Evolutionary conservation across 2,797 vertebrate species (phyloP).

Genomic region (Antrozous pallidus): DNA sequence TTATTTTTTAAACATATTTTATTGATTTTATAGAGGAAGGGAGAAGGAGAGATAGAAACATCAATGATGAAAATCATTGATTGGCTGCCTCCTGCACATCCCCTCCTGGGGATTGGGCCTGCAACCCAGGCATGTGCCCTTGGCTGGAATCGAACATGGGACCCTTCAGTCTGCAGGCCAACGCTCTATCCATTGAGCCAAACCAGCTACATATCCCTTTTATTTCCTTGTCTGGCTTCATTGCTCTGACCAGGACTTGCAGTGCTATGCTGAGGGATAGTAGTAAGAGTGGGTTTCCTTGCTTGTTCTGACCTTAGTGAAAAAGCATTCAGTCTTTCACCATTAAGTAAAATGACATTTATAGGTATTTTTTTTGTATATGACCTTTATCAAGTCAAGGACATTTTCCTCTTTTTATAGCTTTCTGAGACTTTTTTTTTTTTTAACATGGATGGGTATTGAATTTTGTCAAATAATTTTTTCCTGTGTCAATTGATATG

Average conservation of each 20-base stretch:
- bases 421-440: background rate
- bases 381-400: background rate
- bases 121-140: no score
- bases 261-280: background rate
- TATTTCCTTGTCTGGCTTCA: background rate
- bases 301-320: background rate
- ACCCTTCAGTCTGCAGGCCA: no score
- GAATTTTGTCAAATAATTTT: background rate
- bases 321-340: background rate
- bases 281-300: background rate
- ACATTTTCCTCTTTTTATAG: background rate
- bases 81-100: no score
- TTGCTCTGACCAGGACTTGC: background rate
- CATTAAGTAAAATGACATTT: background rate
- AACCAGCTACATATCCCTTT: background rate
- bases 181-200: no score
- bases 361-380: background rate
- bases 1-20: background rate
- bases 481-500: background rate
- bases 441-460: background rate
- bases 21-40: no score
- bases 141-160: no score
- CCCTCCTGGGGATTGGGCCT: no score
- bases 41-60: no score
- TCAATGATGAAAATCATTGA: no score